phyloP scores from a whole-genome alignment of 1,140 invertebrate genomes.

The Dendroctonus valens region DNA sequence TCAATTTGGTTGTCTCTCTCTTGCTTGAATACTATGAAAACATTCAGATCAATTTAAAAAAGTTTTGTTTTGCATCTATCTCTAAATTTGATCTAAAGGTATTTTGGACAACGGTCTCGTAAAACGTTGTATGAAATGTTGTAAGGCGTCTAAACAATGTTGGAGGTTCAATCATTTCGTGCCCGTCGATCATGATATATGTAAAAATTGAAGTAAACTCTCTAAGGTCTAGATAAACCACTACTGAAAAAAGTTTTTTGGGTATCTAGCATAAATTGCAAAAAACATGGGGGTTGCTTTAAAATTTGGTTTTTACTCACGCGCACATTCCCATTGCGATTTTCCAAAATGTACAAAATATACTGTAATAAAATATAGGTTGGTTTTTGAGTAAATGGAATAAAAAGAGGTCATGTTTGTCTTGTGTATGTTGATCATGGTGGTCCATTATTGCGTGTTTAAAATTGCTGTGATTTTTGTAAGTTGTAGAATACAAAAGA shows the following conservation, averaged over 20 bases:
- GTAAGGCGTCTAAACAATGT: not conserved
- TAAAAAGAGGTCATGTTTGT: too few species aligned
- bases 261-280: conserved; percentile 35
- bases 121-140: conserved; percentile 22
- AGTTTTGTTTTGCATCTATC: conserved; percentile 30
- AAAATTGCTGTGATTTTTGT: too few species aligned
- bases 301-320: conserved; percentile 38
- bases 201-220: conserved; percentile 15
- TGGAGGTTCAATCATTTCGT: not conserved
- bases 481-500: too few species aligned
- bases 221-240: conserved; percentile 31
- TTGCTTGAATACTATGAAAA: too few species aligned
- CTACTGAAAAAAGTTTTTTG: conserved; percentile 35
- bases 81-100: conserved; percentile 25
- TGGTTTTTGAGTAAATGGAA: conserved; percentile 10
- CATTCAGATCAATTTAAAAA: conserved; percentile 20
- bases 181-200: not conserved
- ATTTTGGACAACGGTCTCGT: conserved; percentile 10
- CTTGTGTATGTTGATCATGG: too few species aligned
- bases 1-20: too few species aligned
- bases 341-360: conserved; percentile 43
- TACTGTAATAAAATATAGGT: conserved; percentile 41
- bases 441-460: too few species aligned
- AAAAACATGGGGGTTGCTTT: conserved; percentile 22
- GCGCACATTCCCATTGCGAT: conserved; percentile 42